phyloP scores from a whole-genome alignment of 2,797 vertebrate species.

The Ctenopoma kingsleyae region DNA sequence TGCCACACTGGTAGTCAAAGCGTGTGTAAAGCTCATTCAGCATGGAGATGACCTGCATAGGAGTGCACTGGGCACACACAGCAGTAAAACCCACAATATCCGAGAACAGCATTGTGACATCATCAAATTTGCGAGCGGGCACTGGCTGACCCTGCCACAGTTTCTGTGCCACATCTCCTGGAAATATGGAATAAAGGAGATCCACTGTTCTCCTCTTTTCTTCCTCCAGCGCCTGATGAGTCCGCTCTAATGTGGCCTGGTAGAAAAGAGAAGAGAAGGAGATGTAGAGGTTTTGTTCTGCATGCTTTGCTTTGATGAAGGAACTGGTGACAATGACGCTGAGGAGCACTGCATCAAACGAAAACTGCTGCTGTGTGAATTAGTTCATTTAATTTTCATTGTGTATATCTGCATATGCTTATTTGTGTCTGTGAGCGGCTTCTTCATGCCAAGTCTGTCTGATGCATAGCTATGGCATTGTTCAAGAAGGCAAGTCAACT shows the following conservation, averaged over 20 bases:
- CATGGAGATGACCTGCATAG: constrained; percentile 99
- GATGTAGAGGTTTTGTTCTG: constrained; percentile 33
- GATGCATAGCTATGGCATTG: constrained; percentile 34
- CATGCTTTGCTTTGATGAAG: constrained; percentile 38
- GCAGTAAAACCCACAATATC: constrained; percentile 99
- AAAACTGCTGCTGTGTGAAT: constrained; percentile 41
- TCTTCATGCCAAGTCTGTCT: constrained; percentile 35
- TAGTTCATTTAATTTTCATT: constrained; percentile 44
- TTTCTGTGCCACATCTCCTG: constrained; percentile 95
- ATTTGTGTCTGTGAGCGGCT: constrained; percentile 41
- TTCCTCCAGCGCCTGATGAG: constrained; percentile 96
- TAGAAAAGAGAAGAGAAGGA: constrained; percentile 6
- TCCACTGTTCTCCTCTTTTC: constrained; percentile 98
- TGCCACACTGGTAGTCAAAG: constrained; percentile 98
- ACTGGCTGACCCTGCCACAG: constrained; percentile 96
- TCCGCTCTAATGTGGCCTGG: constrained; percentile 93
- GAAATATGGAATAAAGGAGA: constrained; percentile 98
- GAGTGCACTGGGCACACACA: constrained; percentile 96
- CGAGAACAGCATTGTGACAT: constrained; percentile 98
- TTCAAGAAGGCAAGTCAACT: constrained; percentile 41
- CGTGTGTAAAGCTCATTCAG: constrained; percentile 97
- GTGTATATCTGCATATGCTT: constrained; percentile 36
- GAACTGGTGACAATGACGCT: constrained; percentile 18
- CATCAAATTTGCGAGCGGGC: constrained; percentile 96
- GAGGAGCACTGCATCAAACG: constrained; percentile 53